Conservation (phyloP, 2,888 invertebrate species). For the Rhogogaster chlorosoma region DNA sequence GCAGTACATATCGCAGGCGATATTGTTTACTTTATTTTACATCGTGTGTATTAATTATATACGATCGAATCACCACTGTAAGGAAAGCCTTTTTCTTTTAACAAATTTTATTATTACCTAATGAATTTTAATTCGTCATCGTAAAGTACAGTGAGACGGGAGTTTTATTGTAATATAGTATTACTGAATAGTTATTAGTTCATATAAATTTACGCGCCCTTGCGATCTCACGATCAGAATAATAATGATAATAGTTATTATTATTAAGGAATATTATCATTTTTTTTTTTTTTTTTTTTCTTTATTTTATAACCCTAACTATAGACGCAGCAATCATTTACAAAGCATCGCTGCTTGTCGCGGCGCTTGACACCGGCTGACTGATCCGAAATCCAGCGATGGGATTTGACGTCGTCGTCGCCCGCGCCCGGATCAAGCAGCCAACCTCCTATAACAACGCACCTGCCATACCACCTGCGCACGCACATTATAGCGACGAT, state of each 20-base stretch:
- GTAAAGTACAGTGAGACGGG: background rate
- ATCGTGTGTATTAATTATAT: background rate
- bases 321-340: constrained; percentile 14
- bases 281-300: background rate
- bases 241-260: background rate
- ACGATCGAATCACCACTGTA: background rate
- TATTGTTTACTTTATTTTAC: background rate
- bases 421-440: constrained; percentile 23
- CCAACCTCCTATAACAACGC: constrained; percentile 2
- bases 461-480: background rate
- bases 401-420: background rate
- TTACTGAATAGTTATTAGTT: background rate
- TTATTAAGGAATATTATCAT: background rate
- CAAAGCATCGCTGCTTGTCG: constrained; percentile 62
- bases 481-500: background rate
- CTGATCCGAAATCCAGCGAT: constrained; percentile 60
- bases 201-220: background rate
- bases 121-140: background rate
- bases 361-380: constrained; percentile 69
- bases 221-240: background rate
- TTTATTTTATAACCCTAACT: background rate
- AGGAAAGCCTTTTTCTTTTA: background rate
- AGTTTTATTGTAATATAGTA: background rate
- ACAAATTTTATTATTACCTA: background rate
- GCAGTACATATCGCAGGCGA: background rate